These are phyloP conservation scores for Drosophila bunnanda DNA, from an alignment of 2,888 invertebrate genomes.

Conservation along the genomic window DNA sequence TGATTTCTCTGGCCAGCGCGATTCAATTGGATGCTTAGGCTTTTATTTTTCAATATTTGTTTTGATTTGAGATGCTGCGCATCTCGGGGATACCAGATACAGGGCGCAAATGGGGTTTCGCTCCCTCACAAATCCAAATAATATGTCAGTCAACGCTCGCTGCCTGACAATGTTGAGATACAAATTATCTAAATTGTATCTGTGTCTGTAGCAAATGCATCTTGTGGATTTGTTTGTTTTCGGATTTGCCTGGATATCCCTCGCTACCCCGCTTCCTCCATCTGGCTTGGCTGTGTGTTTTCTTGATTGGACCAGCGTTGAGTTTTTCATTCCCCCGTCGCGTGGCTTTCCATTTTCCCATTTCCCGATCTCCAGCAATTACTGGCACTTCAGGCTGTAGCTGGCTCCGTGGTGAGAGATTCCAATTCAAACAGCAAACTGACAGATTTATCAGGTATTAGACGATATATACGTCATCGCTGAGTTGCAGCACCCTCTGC, in stretches of 20 bases:
- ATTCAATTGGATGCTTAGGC: conserved; percentile 75
- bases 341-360: conserved; percentile 21
- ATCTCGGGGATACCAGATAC: conserved; percentile 40
- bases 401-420: conserved; percentile 75
- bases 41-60: conserved; percentile 73
- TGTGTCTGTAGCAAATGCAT: conserved; percentile 71
- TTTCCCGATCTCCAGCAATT: conserved; percentile 24
- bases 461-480: conserved; percentile 75
- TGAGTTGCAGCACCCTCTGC: conserved; percentile 28
- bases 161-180: conserved; percentile 79
- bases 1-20: conserved; percentile 72
- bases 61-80: conserved; percentile 62
- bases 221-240: conserved; percentile 62
- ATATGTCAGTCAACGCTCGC: conserved; percentile 80
- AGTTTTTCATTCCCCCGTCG: conserved; percentile 45
- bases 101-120: conserved; percentile 26
- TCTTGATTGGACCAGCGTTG: conserved; percentile 44
- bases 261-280: conserved; percentile 2
- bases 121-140: conserved; percentile 76
- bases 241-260: conserved; percentile 30
- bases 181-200: conserved; percentile 83
- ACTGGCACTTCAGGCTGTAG: conserved; percentile 49
- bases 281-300: neutral
- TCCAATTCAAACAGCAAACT: conserved; percentile 80
- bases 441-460: conserved; percentile 84